Conservation (phyloP, 2,888 invertebrate genomes). For the Dynastes tityus region DNA sequence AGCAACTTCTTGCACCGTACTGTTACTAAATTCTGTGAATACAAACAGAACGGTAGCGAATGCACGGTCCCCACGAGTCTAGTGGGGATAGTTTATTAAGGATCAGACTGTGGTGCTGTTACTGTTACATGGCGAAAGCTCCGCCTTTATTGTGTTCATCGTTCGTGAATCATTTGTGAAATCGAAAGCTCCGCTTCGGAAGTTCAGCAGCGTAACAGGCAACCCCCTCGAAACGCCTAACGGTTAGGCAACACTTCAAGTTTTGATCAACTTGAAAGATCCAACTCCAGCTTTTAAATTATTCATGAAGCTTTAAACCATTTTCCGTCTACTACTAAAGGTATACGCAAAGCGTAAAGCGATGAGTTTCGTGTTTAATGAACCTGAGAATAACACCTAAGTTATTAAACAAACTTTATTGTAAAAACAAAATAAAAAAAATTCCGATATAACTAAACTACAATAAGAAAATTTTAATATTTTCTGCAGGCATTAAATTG, state of each 20-base stretch:
- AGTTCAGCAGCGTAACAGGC: not conserved
- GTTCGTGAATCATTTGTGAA: constrained; percentile 39
- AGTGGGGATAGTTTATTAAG: constrained; percentile 44
- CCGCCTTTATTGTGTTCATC: constrained; percentile 47
- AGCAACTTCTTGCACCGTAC: constrained; percentile 40
- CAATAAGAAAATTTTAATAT: no score
- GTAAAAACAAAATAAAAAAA: no score
- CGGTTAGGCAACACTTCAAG: constrained; percentile 9
- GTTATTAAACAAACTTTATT: no score
- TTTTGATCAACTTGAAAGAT: not conserved
- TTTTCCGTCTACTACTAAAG: no score
- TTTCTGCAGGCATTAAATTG: no score
- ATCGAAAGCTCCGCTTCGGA: constrained; percentile 37
- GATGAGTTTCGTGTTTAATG: no score
- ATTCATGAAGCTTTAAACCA: constrained; percentile 1
- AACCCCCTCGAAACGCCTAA: constrained; percentile 28
- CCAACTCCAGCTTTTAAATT: not conserved
- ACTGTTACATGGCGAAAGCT: constrained; percentile 46
- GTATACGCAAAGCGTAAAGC: no score
- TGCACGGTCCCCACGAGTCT: constrained; percentile 18
- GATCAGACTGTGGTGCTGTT: constrained; percentile 30
- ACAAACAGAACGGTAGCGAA: constrained; percentile 44
- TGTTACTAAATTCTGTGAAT: constrained; percentile 22
- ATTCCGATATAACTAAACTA: no score
- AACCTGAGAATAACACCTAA: no score